Conservation (phyloP, 2,797 vertebrate species). For the Sparidentex hasta region DNA sequence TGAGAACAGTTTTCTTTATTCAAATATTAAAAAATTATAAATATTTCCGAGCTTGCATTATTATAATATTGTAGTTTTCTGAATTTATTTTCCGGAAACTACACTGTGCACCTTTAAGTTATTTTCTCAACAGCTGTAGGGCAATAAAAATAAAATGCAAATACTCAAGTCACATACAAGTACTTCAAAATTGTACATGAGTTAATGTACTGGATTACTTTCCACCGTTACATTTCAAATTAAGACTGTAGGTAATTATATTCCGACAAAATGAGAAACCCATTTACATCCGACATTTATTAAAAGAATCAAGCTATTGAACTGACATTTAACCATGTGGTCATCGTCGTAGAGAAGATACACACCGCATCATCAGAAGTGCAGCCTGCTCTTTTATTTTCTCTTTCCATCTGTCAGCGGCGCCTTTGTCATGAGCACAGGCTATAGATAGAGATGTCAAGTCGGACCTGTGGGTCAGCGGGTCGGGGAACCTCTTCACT, state of each 20-base stretch:
- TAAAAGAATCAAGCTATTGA: constrained; percentile 16
- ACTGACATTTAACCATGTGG: constrained; percentile 55
- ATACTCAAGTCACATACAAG: too few species aligned
- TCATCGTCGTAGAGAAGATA: constrained; percentile 53
- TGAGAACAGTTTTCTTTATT: too few species aligned
- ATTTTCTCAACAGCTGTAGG: too few species aligned
- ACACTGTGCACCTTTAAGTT: too few species aligned
- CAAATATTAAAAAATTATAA: too few species aligned
- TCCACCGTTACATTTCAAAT: neutral
- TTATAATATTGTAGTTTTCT: too few species aligned
- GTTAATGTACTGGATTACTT: neutral
- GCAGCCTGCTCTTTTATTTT: constrained; percentile 70
- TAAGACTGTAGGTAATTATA: neutral
- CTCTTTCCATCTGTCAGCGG: constrained; percentile 69
- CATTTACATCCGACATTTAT: constrained; percentile 9
- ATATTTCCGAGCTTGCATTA: too few species aligned
- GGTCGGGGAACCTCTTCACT: constrained; percentile 85
- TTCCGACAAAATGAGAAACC: neutral
- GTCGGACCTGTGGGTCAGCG: constrained; percentile 71
- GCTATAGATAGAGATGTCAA: constrained; percentile 86
- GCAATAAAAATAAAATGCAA: too few species aligned
- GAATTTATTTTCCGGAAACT: too few species aligned
- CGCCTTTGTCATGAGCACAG: constrained; percentile 67
- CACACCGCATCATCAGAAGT: constrained; percentile 53
- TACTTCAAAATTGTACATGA: neutral